Base-by-base conservation (phyloP, 2,113 vertebrate species). In the Alectura lathami region DNA sequence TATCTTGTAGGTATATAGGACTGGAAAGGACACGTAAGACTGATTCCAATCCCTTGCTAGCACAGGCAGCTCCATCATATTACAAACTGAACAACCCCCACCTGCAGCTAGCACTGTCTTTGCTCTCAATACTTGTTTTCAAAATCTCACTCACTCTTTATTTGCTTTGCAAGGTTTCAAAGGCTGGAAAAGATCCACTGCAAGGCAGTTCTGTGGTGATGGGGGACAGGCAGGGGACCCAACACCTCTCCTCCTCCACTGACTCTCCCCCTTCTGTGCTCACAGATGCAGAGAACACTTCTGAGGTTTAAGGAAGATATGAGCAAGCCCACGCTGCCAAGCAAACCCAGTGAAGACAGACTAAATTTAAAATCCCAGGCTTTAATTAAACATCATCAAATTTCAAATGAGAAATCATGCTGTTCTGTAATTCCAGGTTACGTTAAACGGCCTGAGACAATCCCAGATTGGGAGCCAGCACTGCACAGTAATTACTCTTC, bases 381-480 rank as follows among this genome's bases (percentile, higher is more conserved):
- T 93, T 96, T 94, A 96, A 97, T 95, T 94, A 93, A 97, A 88
- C 60, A 72, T 70, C 78, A 87, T 93, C 94, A 91, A 94, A 94
- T 89, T 94, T 94, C 88, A 93, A 92, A 95, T 94, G 95, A 97
- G 96, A 97, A 93, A 90, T 96, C 90, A 83, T 95, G 91, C 95
- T 97, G 94, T 84, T 93, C 95, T 91, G 73, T 97, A 97, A 97
- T 97, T 96, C 92, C 96, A 92, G 93, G 95, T 95, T 97, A 95
- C 60, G 62, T 90, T 96, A 93, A 96, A 86, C 8, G 16, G 94
- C 90, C 86, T 90, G 82, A 94, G 90, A 96, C 95, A 94, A 91
- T 92, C 93, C 80, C 93, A 96, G 94, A 96, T 93, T 96, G 96
- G 94, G 95, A 93, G 80, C 76, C 93, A 96, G 94, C 73, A 67